phyloP scores from a whole-genome alignment of 2,113 vertebrate genomes.

The Campylomormyrus numenius region DNA sequence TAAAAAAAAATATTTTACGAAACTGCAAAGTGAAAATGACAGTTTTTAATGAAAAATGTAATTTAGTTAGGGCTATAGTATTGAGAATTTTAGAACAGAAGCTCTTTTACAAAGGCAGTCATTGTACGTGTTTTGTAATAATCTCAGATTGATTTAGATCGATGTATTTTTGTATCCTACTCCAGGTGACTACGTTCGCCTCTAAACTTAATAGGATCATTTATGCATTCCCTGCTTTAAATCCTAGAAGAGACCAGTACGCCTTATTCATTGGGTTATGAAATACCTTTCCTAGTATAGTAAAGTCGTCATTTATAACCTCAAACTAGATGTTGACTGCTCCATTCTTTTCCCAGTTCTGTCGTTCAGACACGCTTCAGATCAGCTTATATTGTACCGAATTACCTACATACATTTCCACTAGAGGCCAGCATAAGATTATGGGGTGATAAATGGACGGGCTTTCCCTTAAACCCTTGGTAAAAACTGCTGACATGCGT shows the following conservation, averaged over 20 bases:
- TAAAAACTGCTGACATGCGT: neutral
- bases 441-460: neutral
- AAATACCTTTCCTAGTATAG: neutral
- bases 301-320: neutral
- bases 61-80: neutral
- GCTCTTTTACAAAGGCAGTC: neutral
- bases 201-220: neutral
- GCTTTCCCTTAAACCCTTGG: neutral
- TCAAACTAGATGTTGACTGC: neutral
- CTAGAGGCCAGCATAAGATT: conserved; percentile 5
- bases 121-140: neutral
- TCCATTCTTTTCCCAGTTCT: neutral
- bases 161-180: neutral
- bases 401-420: neutral
- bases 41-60: neutral
- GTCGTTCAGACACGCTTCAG: neutral
- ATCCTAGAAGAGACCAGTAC: neutral
- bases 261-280: neutral
- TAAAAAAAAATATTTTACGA: neutral
- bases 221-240: neutral
- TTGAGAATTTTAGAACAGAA: neutral
- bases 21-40: neutral
- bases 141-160: neutral
- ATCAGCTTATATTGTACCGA: neutral
- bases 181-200: neutral